Base-by-base conservation (phyloP, 2,888 invertebrate genomes). In the Gymnosoma rotundatum region DNA sequence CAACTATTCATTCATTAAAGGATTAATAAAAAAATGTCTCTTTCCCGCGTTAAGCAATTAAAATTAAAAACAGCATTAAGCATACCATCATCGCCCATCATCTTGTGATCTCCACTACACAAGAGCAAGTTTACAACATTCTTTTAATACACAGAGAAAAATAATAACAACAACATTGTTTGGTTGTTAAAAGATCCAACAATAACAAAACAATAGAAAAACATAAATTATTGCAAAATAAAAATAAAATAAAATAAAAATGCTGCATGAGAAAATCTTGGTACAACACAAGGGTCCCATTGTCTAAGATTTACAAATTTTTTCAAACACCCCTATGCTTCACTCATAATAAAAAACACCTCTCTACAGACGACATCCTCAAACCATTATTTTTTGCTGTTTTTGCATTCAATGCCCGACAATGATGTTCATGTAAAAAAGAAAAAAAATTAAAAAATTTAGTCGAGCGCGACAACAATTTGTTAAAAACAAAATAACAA, bases 391-490 rank as follows among this genome's bases (percentile, higher is more conserved):
- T n/a, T 63, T 32, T 42, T 54, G 42, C 16, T 54, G 9, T 61
- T 56, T 45, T 63, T 63, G 63, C 74, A 80, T 64, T 3, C 56
- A 67, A 63, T 48, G 45, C 48, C 36, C 64, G 50, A 52, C 67
- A 66, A 78, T 75, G 58, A 72, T 80, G 76, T 73, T 83, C 69
- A 70, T 83, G 83, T 66, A 67, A 70, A 78, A 86, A 89, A 89
- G 5, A 2, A 32, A 0, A 32, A 32, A 32, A 32, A 32, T 2
- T 1, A 90, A 90, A 89, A 90, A 90, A 90, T 90, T 88, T 90
- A 89, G 91, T 89, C 88, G 89, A 90, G 90, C 89, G 88, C 91
- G 89, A 89, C 91, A 90, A 90, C 88, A 90, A 90, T 90, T 90
- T 90, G 90, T 90, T 89, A 69, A 61, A 73, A 78, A 73, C 72